Evolutionary conservation across 2,797 vertebrate genomes (phyloP), one percentile per base, ranked within the genome.

Genomic region (Lagodon rhomboides): DNA sequence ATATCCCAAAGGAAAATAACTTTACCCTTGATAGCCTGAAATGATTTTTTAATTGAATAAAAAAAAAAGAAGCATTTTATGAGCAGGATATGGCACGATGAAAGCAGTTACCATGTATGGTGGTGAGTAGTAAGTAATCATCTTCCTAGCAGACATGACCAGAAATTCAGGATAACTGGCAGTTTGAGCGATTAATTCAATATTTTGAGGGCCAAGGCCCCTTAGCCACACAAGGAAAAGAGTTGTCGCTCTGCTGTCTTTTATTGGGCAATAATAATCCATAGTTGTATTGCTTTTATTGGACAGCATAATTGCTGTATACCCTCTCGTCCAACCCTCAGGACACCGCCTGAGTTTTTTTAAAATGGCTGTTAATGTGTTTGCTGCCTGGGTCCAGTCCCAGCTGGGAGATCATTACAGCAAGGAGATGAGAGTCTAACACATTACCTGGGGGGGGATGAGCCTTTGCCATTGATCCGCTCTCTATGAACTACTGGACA

Each of bases 291-390:
- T 80, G 62, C 73, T 77, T 88, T 89, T 87, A 90, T 87, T 86
- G 79, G 68, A 82, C 64, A 59, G 49, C 46, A 30, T 85, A 85
- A 84, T 85, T 86, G 78, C 86, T 87, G 82, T 85, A 86, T 89
- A 59, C 46, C 41, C 67, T 74, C 68, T 66, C 73, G 79, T 62
- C 75, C 73, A 91, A 79, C 87, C 79, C 86, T n/a, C 50, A 85
- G 87, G 87, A 87, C 73, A 56, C 64, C n/a, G 70, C 78, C 54
- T 75, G 22, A 1, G 50, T 72, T 86, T 80, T 79, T 91, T 85
- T 20, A 64, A 91, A 91, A 88, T 85, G 89, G 77, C 83, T 87
- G 87, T 89, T 94, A 89, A 93, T 93, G 91, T 90, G 86, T 85
- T 91, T 56, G 81, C 84, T 88, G 84, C 63, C 86, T 85, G 69